phyloP scores from a whole-genome alignment of 92 coral and sea anemone species.

The Hydrozoanthus gracilis region DNA sequence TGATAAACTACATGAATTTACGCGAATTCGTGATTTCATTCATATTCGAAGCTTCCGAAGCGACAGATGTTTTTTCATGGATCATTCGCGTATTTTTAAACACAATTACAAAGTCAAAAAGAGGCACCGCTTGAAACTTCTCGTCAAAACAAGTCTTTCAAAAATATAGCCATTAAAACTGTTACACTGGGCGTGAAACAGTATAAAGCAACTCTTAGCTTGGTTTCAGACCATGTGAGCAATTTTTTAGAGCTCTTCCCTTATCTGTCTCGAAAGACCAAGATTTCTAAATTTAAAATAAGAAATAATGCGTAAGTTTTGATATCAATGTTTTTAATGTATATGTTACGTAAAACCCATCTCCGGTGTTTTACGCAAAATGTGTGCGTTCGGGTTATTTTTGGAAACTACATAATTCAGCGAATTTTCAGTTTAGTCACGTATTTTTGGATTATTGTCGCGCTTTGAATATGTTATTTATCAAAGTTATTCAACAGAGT shows the following conservation, averaged over 20 bases:
- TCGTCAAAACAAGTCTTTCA: slow-evolving; percentile 5
- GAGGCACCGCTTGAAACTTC: neutral
- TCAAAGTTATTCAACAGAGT: too few relatives aligned
- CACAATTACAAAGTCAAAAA: neutral
- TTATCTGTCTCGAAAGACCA: slow-evolving; percentile 15
- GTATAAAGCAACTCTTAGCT: neutral
- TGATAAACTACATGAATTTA: neutral
- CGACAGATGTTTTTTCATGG: neutral
- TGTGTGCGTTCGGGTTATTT: neutral
- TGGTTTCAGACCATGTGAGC: too few relatives aligned
- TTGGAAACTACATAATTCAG: slow-evolving; percentile 30
- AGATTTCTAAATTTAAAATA: neutral
- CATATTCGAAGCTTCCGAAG: neutral
- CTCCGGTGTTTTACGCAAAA: neutral
- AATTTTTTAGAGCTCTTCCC: slow-evolving; percentile 43
- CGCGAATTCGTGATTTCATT: too few relatives aligned
- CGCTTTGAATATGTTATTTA: too few relatives aligned
- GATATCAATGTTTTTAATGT: neutral
- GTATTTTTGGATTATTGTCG: neutral
- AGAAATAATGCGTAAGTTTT: neutral
- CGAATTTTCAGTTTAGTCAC: neutral
- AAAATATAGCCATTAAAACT: neutral
- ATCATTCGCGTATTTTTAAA: neutral
- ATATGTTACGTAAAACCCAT: neutral
- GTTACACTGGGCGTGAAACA: neutral